Base-by-base conservation (phyloP, 30 jellyfish, hydroid and myxozoan genomes). In the Cassiopea andromeda region DNA sequence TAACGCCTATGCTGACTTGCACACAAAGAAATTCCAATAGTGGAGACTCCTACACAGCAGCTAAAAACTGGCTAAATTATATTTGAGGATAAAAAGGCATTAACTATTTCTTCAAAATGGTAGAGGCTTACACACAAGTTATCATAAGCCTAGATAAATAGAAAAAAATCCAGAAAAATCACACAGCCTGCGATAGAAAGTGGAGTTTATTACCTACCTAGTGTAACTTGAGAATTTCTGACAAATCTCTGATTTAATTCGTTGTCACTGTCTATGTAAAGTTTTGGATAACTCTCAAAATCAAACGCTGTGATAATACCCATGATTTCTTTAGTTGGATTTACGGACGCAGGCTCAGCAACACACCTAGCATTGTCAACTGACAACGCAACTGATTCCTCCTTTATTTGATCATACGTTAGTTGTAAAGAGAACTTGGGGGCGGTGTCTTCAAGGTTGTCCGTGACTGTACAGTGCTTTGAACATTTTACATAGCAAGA, bases 281-380 rank as follows among this genome's bases (percentile, higher is more conserved):
- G 48, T 27, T 61, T 77, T 3, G 84, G 88, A 44, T 45, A 75
- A 48, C 44, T 43, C 66, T 75, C 77, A 59, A 86, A 73, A 1
- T 77, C 84, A 64, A 86, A 8, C 19, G 88, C 74, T 15, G n/a
- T 75, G 1, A 86, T 66, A n/a, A 86, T 75, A n/a, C 64, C 27
- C 9, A 59, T 72, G 1, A 77, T 69, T n/a, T 50, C 73, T 17
- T 86, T 66, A 45, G 79, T 82, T 66, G 69, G 91, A 9, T 83
- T 80, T 44, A 83, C 80, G 2, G 80, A 69, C 80, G 38, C 46
- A 12, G 80, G 58, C 48, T 66, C 68, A 43, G 50, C 19, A 19
- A 75, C 60, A 8, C 68, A 27, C 8, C 67, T 44, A 19, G 69
- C 10, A 17, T 19, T 43, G 38, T 16, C 50, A 70, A 2, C 79